Conservation (phyloP, 2,888 invertebrate genomes). For the Agonopterix subpropinquella region DNA sequence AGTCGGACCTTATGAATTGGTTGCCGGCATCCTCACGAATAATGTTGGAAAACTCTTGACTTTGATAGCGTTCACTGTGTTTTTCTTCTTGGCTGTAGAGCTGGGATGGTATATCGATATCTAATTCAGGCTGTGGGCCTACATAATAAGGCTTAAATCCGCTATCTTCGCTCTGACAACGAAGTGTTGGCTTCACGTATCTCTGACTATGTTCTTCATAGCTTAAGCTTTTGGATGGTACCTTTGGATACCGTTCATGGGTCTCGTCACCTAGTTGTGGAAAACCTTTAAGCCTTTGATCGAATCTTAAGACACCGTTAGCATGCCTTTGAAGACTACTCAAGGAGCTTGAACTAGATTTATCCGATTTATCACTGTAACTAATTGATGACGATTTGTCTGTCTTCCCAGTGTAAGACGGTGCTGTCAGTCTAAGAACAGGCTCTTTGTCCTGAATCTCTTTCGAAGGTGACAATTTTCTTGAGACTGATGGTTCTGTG, state of each 20-base stretch:
- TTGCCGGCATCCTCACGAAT: slow-evolving; percentile 51
- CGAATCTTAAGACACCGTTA: slow-evolving; percentile 54
- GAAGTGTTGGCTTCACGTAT: slow-evolving; percentile 65
- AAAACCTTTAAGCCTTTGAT: slow-evolving; percentile 50
- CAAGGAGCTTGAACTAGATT: slow-evolving; percentile 69
- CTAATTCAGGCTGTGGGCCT: slow-evolving; percentile 69
- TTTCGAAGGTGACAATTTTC: slow-evolving; percentile 31
- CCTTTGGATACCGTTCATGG: slow-evolving; percentile 55
- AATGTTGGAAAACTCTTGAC: slow-evolving; percentile 77
- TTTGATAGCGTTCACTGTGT: slow-evolving; percentile 78
- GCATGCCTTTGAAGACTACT: slow-evolving; percentile 67
- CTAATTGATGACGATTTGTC: slow-evolving; percentile 72
- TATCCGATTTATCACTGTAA: slow-evolving; percentile 68
- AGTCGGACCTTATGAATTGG: slow-evolving; percentile 69
- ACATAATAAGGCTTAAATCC: slow-evolving; percentile 58
- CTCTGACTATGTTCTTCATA: slow-evolving; percentile 64
- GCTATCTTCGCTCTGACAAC: slow-evolving; percentile 78
- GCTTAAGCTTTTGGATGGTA: slow-evolving; percentile 66
- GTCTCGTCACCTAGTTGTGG: slow-evolving; percentile 36
- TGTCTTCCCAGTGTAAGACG: slow-evolving; percentile 44
- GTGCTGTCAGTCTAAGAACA: slow-evolving; percentile 42
- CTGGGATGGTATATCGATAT: slow-evolving; percentile 73
- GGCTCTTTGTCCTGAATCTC: slow-evolving; percentile 41
- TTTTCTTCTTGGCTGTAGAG: slow-evolving; percentile 79
- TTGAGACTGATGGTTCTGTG: slow-evolving; percentile 28